Evolutionary conservation across 1,140 invertebrate genomes (phyloP), one percentile per base, ranked within the genome.

Genomic region (Meloidogyne floridensis): DNA sequence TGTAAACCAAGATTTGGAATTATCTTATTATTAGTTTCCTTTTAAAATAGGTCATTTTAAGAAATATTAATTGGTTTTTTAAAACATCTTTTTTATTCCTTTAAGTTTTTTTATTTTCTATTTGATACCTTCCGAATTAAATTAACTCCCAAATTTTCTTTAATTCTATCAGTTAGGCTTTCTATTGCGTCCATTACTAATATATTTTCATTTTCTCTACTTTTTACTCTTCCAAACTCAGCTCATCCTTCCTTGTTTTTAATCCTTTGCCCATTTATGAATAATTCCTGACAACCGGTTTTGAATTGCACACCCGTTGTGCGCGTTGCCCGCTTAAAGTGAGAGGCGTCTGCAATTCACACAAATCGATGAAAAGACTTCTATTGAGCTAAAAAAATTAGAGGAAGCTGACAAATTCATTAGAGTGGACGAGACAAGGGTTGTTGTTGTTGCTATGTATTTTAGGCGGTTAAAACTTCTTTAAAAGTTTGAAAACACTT

Each of bases 201-300:
- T 18, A n/a, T n/a, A 65, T 65, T 32, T 32, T 2, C 32, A 32
- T 32, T 32, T 32, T n/a, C 7, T 65, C 8, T 13, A 2, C 5
- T 18, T 47, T n/a, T 53, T n/a, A 2, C 18, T 32, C 18, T 54
- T 74, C 18, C 18, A 51, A 15, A 51, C 20, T 74, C 18, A 5
- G 5, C 72, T 51, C n/a, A n/a, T 74, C 15, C n/a, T 15, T 18
- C 43, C 13, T 73, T 13, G n/a, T 15, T 65, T 13, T 53, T n/a
- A 11, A n/a, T 2, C 72, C 11, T 15, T 47, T 53, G 42, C 15
- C 51, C 72, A 73, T 73, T 53, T 47, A 73, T 47, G 72, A 74
- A 74, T 6, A 47, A 47, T 54, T 47, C 43, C 43, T 47, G 18
- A 47, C 72, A 74, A 74, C 72, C 72, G n/a, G 72, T 74, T 74